Evolutionary conservation across 1,140 invertebrate species (phyloP), one percentile per base, ranked within the genome.

Genomic region (Piezodorus guildinii): DNA sequence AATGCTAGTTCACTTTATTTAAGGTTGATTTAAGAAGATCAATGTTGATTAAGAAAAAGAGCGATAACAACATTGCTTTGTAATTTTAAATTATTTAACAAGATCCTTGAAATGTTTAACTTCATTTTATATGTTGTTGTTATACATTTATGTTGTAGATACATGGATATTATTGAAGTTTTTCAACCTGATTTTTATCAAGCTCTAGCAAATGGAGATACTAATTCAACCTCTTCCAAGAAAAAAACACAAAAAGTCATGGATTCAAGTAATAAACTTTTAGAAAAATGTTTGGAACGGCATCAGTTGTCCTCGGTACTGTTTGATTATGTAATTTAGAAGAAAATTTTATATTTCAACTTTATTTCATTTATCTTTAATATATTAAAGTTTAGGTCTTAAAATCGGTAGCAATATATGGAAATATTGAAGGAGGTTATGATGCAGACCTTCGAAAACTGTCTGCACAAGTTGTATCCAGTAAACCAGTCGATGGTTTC

Each of bases 151-250:
- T 67, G 59, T 65, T 70, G 63, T 66, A 79, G 77, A 64, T 90
- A 88, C 73, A 86, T 91, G 81, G 78, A 88, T 69, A 71, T 87
- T 46, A 81, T 91, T 46, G 84, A 91, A 76, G 73, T 78, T 66
- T 85, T 86, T 71, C 81, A 83, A 74, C 89, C 90, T 56, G 85
- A 90, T 74, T 81, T 88, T 69, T 90, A 86, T 75, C 80, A 88
- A 71, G 81, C 84, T 19, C 75, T 94, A 63, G 84, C 83, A 72
- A 89, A 94, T 79, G 82, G 86, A n/a, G 87, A 90, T 69, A 91
- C 86, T 27, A 81, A 86, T 70, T 69, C 75, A 5, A 73, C 78
- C 19, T 85, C 84, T 68, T 74, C 80, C 0, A 79, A 79, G 45
- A 92, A 91, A 73, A 77, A 89, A 65, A 70, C 84, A 19, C 70